phyloP scores from a whole-genome alignment of 2,797 vertebrate species.

The Acipenser transmontanus region DNA sequence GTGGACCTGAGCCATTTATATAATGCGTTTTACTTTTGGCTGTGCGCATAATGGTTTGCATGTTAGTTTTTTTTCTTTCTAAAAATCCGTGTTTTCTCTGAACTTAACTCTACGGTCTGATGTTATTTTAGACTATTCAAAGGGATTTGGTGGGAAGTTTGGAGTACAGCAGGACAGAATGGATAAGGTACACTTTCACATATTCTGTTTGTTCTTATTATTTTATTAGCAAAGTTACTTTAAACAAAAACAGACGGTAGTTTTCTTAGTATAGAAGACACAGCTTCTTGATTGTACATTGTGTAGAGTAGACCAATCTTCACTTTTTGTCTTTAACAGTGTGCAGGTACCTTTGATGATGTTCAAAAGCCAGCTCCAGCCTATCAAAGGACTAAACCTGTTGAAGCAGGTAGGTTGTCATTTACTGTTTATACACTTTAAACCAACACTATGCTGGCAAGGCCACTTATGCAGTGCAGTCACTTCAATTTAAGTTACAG shows the following conservation, averaged over 20 bases:
- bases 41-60: conserved; percentile 34
- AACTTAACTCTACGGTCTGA: neutral
- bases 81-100: conserved; percentile 5
- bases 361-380: conserved; percentile 51
- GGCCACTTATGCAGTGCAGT: too few relatives aligned
- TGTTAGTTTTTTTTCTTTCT: conserved; percentile 28
- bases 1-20: neutral
- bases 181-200: conserved; percentile 61
- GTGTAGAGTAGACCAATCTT: too few relatives aligned
- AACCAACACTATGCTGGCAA: too few relatives aligned
- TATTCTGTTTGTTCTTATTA: neutral
- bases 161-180: conserved; percentile 72
- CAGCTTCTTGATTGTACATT: too few relatives aligned
- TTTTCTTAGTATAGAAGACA: too few relatives aligned
- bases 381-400: conserved; percentile 66
- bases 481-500: too few relatives aligned
- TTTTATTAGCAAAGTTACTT: neutral
- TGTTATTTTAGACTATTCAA: conserved; percentile 74
- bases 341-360: conserved; percentile 64
- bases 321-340: conserved; percentile 34
- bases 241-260: neutral
- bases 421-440: neutral
- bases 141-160: conserved; percentile 70
- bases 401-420: conserved; percentile 58
- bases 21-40: conserved; percentile 9